A percentile compares a stretch with the other conserved stretches of the same genome.
These are phyloP conservation scores for Andrena haemorrhoa DNA, from an alignment of 2,888 invertebrate species.

Conservation along the genomic window DNA sequence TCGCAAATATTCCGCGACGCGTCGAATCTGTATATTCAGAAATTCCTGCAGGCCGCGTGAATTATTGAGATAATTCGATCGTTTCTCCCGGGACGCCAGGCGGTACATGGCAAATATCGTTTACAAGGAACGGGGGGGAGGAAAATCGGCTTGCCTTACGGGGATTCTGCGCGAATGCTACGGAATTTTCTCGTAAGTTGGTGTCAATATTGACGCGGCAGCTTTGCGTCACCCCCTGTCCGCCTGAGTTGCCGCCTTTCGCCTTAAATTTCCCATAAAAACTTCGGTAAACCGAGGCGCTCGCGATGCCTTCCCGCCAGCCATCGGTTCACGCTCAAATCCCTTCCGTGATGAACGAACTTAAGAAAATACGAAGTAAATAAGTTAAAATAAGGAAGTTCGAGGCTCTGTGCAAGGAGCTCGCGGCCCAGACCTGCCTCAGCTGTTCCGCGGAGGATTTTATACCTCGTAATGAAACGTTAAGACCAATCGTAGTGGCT, in stretches of 20 bases:
- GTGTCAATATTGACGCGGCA: slow-evolving; percentile 49
- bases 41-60: not conserved
- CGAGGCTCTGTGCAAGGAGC: too few relatives aligned
- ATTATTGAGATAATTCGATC: slow-evolving; percentile 37
- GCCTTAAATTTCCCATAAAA: slow-evolving; percentile 24
- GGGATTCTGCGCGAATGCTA: slow-evolving; percentile 5
- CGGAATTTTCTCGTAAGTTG: slow-evolving; percentile 28
- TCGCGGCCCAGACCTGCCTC: slow-evolving; percentile 20
- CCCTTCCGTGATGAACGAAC: too few relatives aligned
- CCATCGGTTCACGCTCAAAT: too few relatives aligned
- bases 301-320: not conserved
- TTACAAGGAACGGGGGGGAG: slow-evolving; percentile 19
- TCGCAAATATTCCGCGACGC: not conserved
- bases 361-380: too few relatives aligned
- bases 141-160: slow-evolving; percentile 32
- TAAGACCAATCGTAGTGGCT: slow-evolving; percentile 65
- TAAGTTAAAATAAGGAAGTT: too few relatives aligned
- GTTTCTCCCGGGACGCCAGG: not conserved
- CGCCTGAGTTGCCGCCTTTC: not conserved
- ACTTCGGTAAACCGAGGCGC: slow-evolving; percentile 26
- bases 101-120: slow-evolving; percentile 34
- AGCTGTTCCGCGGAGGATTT: slow-evolving; percentile 67
- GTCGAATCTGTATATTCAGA: slow-evolving; percentile 7
- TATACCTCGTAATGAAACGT: slow-evolving; percentile 73
- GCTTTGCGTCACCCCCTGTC: slow-evolving; percentile 19